A percentile compares a stretch with the other conserved stretches of the same genome.
phyloP scores from a whole-genome alignment of 2,113 vertebrate species.

The Pseudorhombus dupliciocellatus region DNA sequence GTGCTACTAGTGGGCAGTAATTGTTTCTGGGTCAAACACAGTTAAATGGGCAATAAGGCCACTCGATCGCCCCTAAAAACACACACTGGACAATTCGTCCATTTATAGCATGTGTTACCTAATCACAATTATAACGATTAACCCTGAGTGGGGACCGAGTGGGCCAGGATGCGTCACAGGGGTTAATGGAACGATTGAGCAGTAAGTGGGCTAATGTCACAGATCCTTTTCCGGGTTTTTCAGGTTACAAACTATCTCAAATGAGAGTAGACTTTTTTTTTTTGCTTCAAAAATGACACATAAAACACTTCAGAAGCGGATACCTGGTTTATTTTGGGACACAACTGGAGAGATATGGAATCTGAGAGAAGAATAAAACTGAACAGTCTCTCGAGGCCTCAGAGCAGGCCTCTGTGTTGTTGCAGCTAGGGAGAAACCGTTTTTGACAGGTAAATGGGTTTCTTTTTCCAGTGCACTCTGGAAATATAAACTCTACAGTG shows the following conservation, averaged over 20 bases:
- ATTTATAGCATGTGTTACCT: conserved; percentile 50
- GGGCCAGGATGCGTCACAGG: background rate
- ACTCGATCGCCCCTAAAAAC: conserved; percentile 65
- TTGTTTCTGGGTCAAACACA: conserved; percentile 69
- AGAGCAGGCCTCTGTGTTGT: conserved; percentile 10
- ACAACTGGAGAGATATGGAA: conserved; percentile 51
- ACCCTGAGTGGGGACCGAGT: conserved; percentile 15
- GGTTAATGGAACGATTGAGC: conserved; percentile 18
- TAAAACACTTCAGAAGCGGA: conserved; percentile 18
- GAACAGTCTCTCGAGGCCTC: conserved; percentile 8
- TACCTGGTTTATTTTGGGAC: conserved; percentile 62
- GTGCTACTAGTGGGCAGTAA: conserved; percentile 12
- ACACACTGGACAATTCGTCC: conserved; percentile 46
- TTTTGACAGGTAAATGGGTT: conserved; percentile 4
- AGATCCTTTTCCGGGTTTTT: background rate
- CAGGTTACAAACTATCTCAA: background rate
- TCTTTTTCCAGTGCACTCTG: conserved; percentile 10
- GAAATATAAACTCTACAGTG: background rate
- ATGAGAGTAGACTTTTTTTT: background rate
- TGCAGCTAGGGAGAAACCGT: conserved; percentile 20
- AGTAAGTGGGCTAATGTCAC: background rate
- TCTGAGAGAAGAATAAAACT: conserved; percentile 58
- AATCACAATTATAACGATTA: conserved; percentile 41
- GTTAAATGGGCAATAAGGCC: conserved; percentile 67
- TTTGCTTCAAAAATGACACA: background rate